Percentiles rank a stretch among this genome's conserved stretches.
Conservation (phyloP, 2,797 vertebrate species). For the Sphaeramia orbicularis region DNA sequence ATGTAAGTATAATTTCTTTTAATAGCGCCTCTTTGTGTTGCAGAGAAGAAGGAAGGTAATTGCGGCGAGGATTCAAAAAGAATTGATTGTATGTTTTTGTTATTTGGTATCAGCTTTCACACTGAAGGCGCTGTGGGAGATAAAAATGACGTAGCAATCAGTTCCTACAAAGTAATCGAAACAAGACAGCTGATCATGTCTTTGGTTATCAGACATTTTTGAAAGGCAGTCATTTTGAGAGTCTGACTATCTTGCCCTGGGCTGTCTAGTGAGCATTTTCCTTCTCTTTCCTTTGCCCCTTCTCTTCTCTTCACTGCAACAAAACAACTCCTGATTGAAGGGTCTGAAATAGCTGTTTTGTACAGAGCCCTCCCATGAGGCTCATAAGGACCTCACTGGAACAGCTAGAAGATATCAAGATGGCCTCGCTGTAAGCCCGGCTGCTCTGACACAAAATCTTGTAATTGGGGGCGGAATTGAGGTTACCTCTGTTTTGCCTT, state of each 20-base stretch:
- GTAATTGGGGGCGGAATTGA: slow-evolving; percentile 63
- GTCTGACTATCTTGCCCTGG: slow-evolving; percentile 26
- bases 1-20: slow-evolving; percentile 10
- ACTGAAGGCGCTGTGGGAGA: slow-evolving; percentile 23
- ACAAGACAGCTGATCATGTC: slow-evolving; percentile 31
- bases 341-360: slow-evolving; percentile 49
- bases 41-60: slow-evolving; percentile 40
- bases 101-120: slow-evolving; percentile 28
- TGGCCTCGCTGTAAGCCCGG: slow-evolving; percentile 43
- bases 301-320: slow-evolving; percentile 1
- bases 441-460: slow-evolving; percentile 58
- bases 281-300: slow-evolving; percentile 11
- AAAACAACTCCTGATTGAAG: slow-evolving; percentile 66
- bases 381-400: slow-evolving; percentile 39
- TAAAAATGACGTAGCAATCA: slow-evolving; percentile 51
- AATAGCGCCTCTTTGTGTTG: slow-evolving; percentile 30
- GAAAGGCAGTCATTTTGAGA: slow-evolving; percentile 26
- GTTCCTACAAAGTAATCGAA: slow-evolving; percentile 38
- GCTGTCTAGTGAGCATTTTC: slow-evolving; percentile 15
- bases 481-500: slow-evolving; percentile 97
- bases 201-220: slow-evolving; percentile 41
- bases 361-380: slow-evolving; percentile 39
- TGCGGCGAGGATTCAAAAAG: slow-evolving; percentile 41
- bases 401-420: slow-evolving; percentile 57
- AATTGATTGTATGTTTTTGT: slow-evolving; percentile 53